A percentile compares a stretch with the other conserved stretches of the same genome.
phyloP scores from a whole-genome alignment of 1,140 invertebrate species.

The Eulimnadia texana region DNA sequence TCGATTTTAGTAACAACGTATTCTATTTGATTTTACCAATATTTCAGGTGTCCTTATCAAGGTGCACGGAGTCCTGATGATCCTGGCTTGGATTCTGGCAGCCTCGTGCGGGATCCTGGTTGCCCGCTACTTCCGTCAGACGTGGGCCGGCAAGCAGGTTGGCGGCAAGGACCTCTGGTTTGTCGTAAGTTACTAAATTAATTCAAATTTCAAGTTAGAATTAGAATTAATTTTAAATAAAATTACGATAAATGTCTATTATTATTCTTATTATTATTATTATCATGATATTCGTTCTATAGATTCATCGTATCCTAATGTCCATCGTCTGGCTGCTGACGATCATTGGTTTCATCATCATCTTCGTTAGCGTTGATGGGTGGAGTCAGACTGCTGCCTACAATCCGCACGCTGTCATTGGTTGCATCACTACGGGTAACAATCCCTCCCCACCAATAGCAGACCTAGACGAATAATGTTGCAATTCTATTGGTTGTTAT shows the following conservation, averaged over 20 bases:
- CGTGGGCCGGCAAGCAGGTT: conserved; percentile 63
- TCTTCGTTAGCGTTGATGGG: conserved; percentile 64
- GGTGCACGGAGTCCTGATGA: conserved; percentile 75
- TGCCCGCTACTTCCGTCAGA: conserved; percentile 79
- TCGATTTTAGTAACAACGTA: neutral
- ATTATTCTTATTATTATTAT: too few relatives aligned
- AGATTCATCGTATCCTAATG: conserved; percentile 78
- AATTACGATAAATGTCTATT: too few relatives aligned
- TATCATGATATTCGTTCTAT: conserved; percentile 19
- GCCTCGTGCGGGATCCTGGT: conserved; percentile 74
- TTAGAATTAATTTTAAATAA: too few relatives aligned
- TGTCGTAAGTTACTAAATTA: conserved; percentile 62
- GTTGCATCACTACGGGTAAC: conserved; percentile 45
- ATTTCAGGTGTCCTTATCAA: conserved; percentile 30
- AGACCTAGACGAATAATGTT: neutral
- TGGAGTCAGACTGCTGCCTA: conserved; percentile 41
- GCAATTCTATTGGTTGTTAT: neutral
- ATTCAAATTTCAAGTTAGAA: too few relatives aligned
- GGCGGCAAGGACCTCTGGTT: conserved; percentile 90
- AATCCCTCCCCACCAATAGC: neutral
- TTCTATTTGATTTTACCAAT: neutral
- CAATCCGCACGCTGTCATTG: conserved; percentile 67
- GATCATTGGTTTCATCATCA: conserved; percentile 58
- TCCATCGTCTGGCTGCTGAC: conserved; percentile 64
- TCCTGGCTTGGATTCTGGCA: conserved; percentile 76